Conservation (phyloP, 2,113 vertebrate genomes). For the Coptodon rendalli region DNA sequence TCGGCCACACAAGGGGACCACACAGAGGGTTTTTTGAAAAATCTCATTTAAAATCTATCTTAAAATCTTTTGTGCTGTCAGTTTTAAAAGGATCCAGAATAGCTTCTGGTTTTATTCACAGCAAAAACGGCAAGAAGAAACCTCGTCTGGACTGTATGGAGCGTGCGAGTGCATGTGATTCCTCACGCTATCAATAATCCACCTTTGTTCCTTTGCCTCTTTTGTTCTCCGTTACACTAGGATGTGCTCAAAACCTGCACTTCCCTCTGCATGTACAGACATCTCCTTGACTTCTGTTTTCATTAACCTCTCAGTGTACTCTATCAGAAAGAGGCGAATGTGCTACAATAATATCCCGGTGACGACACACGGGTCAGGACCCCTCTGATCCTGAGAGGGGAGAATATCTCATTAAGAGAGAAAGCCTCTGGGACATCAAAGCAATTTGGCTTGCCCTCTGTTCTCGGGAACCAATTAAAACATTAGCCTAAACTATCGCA, state of each 20-base stretch:
- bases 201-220: neutral
- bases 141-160: neutral
- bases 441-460: constrained; percentile 74
- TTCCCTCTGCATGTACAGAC: neutral
- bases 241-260: neutral
- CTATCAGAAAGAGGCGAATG: constrained; percentile 31
- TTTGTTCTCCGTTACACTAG: neutral
- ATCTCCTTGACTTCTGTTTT: constrained; percentile 46
- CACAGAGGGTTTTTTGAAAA: neutral
- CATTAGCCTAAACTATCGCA: constrained; percentile 68
- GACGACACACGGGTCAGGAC: constrained; percentile 67
- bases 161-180: neutral
- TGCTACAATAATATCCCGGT: constrained; percentile 59
- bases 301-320: constrained; percentile 60
- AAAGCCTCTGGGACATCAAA: constrained; percentile 70
- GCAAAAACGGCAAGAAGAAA: neutral
- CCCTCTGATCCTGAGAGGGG: constrained; percentile 64
- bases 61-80: neutral
- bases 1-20: neutral
- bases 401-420: constrained; percentile 72
- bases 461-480: constrained; percentile 76
- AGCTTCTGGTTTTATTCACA: neutral
- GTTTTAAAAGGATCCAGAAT: neutral
- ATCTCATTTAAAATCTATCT: constrained; percentile 26
- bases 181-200: neutral